Evolutionary conservation across 1,140 invertebrate species (phyloP).

Genomic region (Drosophila lowei): DNA sequence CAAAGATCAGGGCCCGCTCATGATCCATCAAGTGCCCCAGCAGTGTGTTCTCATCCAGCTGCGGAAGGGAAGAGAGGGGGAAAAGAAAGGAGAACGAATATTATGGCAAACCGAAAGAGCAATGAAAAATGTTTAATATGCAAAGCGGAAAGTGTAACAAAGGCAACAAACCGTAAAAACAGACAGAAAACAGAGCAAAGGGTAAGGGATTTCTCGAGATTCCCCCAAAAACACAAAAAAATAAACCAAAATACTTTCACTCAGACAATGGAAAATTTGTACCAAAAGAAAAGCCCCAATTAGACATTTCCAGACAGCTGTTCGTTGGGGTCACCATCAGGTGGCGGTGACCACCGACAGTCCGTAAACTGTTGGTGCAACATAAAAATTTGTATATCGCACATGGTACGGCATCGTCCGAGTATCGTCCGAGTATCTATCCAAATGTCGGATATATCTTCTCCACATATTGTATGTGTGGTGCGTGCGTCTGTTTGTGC

Average conservation of each 20-base stretch:
- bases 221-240: neutral
- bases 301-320: constrained; percentile 46
- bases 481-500: constrained; percentile 18
- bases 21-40: constrained; percentile 70
- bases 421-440: no score
- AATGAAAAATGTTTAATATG: constrained; percentile 56
- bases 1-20: constrained; percentile 77
- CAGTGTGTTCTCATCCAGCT: constrained; percentile 77
- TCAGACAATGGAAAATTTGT: constrained; percentile 70
- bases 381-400: constrained; percentile 5
- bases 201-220: constrained; percentile 49
- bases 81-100: constrained; percentile 24
- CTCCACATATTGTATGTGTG: constrained; percentile 35
- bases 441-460: constrained; percentile 4
- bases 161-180: constrained; percentile 73
- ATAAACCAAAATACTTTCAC: constrained; percentile 69
- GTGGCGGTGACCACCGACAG: constrained; percentile 17
- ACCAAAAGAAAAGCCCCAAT: constrained; percentile 52
- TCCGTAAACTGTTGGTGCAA: constrained; percentile 22
- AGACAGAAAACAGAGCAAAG: constrained; percentile 37
- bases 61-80: constrained; percentile 22
- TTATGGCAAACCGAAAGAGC: constrained; percentile 30
- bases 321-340: constrained; percentile 34
- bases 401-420: no score
- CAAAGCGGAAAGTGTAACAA: constrained; percentile 67